Percentiles rank a stretch among this genome's conserved stretches.
phyloP scores from a whole-genome alignment of 2,113 vertebrate genomes.

The Gallinago media region DNA sequence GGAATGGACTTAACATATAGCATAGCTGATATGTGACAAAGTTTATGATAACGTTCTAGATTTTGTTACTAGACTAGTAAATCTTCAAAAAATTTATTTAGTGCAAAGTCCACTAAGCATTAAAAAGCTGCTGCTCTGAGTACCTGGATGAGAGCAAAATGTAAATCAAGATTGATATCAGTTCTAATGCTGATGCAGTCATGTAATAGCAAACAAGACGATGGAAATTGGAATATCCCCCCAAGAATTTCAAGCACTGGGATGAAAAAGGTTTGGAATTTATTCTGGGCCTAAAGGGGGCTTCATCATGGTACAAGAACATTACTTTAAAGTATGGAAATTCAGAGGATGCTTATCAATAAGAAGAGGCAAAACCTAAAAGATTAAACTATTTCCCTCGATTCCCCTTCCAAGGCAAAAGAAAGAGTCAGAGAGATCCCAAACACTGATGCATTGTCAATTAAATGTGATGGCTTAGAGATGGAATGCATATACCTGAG shows the following conservation, averaged over 20 bases:
- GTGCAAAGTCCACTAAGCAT: neutral
- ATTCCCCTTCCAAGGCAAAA: neutral
- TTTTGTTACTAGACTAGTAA: neutral
- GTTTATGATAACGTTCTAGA: neutral
- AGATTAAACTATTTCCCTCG: neutral
- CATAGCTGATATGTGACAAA: neutral
- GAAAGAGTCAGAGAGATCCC: neutral
- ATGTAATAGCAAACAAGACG: neutral
- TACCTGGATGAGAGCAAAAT: conserved; percentile 2
- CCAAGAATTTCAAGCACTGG: conserved; percentile 17
- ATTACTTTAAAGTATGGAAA: neutral
- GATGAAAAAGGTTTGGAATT: conserved; percentile 24
- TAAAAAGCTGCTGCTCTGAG: neutral
- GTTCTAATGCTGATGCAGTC: neutral
- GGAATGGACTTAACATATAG: neutral
- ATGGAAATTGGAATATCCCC: neutral
- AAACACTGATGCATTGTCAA: neutral
- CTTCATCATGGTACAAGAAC: conserved; percentile 11
- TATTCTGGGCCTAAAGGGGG: neutral
- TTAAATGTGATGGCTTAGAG: neutral
- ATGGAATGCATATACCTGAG: neutral
- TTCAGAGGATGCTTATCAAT: neutral
- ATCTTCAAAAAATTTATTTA: neutral
- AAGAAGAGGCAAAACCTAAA: neutral
- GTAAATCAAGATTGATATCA: conserved; percentile 50